Conservation (phyloP, 2,113 vertebrate genomes). For the Oreocharis arfaki region DNA sequence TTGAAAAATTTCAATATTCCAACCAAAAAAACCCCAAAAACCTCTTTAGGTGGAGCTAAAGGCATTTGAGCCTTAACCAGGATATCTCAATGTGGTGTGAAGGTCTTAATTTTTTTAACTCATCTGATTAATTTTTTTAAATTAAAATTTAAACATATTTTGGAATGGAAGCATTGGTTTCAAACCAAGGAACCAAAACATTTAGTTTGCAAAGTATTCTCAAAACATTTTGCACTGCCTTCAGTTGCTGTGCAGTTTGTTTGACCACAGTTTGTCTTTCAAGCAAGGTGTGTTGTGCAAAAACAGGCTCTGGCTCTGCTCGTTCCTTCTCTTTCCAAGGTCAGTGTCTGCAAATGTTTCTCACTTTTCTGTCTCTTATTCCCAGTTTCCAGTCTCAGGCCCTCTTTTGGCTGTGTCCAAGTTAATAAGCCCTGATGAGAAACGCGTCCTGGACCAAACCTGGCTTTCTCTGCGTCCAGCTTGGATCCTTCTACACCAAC, state of each 20-base stretch:
- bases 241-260: not conserved
- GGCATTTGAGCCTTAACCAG: not conserved
- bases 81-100: not conserved
- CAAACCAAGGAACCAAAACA: not conserved
- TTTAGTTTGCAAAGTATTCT: not conserved
- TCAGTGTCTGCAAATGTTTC: not conserved
- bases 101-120: not conserved
- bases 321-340: not conserved
- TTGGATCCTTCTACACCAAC: not conserved
- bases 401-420: not conserved
- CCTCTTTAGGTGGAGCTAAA: not conserved
- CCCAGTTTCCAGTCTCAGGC: not conserved
- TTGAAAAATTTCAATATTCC: not conserved
- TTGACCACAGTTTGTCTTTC: not conserved
- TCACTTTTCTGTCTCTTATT: not conserved
- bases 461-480: rapidly evolving
- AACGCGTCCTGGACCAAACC: not conserved
- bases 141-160: not conserved
- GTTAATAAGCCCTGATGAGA: not conserved
- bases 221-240: not conserved
- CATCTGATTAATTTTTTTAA: not conserved
- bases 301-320: not conserved
- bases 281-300: not conserved
- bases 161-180: not conserved
- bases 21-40: not conserved